Evolutionary conservation across 2,113 vertebrate genomes (phyloP).

Genomic region (Phocoena phocoena): DNA sequence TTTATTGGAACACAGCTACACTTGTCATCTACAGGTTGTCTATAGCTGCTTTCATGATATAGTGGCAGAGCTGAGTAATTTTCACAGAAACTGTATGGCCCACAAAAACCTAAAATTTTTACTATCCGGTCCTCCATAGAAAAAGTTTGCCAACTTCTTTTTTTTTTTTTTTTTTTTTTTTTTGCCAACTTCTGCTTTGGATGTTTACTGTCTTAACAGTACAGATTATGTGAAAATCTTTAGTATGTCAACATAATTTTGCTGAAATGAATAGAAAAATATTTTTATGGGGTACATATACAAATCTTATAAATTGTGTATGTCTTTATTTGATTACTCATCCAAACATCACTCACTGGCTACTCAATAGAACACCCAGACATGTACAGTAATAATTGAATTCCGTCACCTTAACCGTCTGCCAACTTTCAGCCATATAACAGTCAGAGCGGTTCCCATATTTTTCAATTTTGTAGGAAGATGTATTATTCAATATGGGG

Average conservation of each 20-base stretch:
- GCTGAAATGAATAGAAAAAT: background rate
- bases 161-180: too few relatives aligned
- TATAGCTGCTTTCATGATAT: background rate
- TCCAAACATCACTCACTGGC: background rate
- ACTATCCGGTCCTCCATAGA: background rate
- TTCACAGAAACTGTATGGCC: background rate
- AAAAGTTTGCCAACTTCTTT: background rate
- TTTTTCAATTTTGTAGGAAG: constrained; percentile 15
- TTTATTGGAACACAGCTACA: background rate
- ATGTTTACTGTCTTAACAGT: constrained; percentile 7
- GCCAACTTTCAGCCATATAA: background rate
- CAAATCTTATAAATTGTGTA: background rate
- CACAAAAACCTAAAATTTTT: background rate
- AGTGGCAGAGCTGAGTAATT: background rate
- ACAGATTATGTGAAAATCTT: constrained; percentile 17
- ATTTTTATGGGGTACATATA: background rate
- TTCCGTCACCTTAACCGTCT: constrained; percentile 23
- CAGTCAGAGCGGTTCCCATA: background rate
- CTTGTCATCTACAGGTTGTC: background rate
- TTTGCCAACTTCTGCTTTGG: background rate
- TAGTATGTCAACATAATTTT: background rate
- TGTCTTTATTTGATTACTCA: constrained; percentile 18
- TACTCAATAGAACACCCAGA: constrained; percentile 41
- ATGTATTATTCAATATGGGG: background rate
- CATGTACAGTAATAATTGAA: background rate